Base-by-base conservation (phyloP, 2,113 vertebrate genomes). In the Odontesthes bonariensis region DNA sequence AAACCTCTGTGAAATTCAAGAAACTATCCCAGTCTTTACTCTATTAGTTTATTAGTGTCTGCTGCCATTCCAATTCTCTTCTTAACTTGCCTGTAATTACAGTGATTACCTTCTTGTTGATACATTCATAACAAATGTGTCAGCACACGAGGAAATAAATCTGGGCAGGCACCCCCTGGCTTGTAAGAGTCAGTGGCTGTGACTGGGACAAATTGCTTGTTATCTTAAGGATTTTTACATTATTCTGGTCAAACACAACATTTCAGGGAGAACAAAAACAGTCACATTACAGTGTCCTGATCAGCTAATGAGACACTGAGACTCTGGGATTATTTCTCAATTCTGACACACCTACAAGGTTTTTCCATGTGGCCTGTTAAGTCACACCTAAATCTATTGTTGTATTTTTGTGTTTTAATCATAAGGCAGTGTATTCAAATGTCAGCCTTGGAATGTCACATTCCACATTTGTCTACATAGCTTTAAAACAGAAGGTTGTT, bases 151-250 rank as follows among this genome's bases (percentile, higher is more conserved):
- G 27, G 17, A 76, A 83, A 76, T 68, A 61, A 32, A 69, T 65
- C 60, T 66, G 14, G 27, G 17, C 54, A 61, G 27, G 57, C 64
- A 69, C 51, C 33, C 0, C 19, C 6, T 6, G 16, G 20, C 57
- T 54, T 77, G 22, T 52, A 13, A 33, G 40, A 77, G 49, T 60
- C 14, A 14, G 60, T 8, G 13, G 22, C 32, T 79, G 14, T 65
- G 59, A 69, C 13, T 0, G 65, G 23, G 32, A 70, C 65, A 86
- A 78, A 77, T 80, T 79, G 51, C 59, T 80, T 85, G 70, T 84
- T 88, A 76, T 79, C 58, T 77, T 49, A 65, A 42, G 69, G 65
- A 86, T 88, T 86, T 88, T 63, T 61, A 64, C 57, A 84, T 83
- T 75, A 75, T 51, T 57, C 27, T 56, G 23, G 2, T 86, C 73